These are phyloP conservation scores for Stercorarius parasiticus DNA, from an alignment of 2,113 vertebrate species.

Conservation along the genomic window DNA sequence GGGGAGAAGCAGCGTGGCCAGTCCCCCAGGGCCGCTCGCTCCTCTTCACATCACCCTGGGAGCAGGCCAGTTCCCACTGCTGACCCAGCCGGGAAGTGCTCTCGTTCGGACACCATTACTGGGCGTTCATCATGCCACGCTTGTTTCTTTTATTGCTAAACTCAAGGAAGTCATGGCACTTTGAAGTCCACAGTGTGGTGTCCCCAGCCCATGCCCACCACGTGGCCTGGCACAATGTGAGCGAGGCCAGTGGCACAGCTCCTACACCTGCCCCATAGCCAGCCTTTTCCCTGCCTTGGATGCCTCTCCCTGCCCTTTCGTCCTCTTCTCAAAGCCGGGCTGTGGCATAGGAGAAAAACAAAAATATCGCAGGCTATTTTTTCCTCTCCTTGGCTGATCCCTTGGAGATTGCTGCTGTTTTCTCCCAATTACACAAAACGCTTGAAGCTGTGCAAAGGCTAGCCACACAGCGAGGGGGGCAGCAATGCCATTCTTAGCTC, in stretches of 20 bases:
- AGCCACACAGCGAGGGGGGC: neutral
- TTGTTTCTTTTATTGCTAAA: neutral
- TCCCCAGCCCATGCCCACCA: neutral
- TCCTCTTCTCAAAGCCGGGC: neutral
- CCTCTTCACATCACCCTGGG: neutral
- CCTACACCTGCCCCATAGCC: neutral
- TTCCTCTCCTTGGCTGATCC: neutral
- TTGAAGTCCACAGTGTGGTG: fast-evolving
- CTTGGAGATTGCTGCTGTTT: neutral
- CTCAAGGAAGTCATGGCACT: neutral
- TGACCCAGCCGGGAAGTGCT: neutral
- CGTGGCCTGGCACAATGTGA: fast-evolving
- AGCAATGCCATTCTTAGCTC: constrained; percentile 19
- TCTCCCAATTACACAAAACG: neutral
- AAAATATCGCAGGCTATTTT: neutral
- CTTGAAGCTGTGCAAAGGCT: neutral
- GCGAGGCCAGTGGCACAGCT: neutral
- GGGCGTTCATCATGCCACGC: fast-evolving
- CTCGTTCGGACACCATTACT: neutral
- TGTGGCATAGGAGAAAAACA: neutral
- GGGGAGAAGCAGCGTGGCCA: fast-evolving
- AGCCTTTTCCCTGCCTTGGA: neutral
- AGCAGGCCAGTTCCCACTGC: neutral
- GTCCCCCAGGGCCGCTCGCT: neutral
- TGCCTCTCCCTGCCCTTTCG: neutral